Conservation (phyloP, 2,888 invertebrate species). For the Subacronicta megacephala region DNA sequence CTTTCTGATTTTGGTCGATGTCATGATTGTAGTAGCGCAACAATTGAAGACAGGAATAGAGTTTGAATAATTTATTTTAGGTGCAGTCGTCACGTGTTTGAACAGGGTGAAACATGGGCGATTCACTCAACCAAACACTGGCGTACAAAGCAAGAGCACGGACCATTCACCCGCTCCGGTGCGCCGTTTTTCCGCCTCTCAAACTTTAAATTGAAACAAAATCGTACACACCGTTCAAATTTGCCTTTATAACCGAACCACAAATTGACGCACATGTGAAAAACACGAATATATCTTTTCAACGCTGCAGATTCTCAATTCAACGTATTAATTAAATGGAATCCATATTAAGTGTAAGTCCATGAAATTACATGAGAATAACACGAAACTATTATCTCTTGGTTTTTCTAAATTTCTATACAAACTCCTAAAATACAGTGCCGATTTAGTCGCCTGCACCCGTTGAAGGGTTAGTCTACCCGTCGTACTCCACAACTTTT, state of each 20-base stretch:
- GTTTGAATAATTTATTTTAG: constrained; percentile 64
- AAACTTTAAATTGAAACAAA: constrained; percentile 83
- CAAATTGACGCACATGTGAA: constrained; percentile 30
- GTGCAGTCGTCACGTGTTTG: constrained; percentile 61
- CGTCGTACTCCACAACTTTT: no score
- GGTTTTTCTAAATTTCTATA: no score
- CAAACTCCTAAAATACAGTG: no score
- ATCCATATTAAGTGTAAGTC: no score
- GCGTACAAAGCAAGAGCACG: constrained; percentile 78
- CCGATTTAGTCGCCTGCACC: no score
- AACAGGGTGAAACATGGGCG: constrained; percentile 58
- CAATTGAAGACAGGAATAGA: constrained; percentile 57
- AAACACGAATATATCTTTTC: constrained; percentile 28
- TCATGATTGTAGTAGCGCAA: constrained; percentile 31
- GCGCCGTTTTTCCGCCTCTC: constrained; percentile 79
- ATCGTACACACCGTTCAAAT: constrained; percentile 69
- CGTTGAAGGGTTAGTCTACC: no score
- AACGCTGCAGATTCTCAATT: constrained; percentile 17
- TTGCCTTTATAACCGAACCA: constrained; percentile 54
- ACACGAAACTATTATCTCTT: no score
- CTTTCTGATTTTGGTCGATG: constrained; percentile 31
- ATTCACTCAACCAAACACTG: constrained; percentile 76
- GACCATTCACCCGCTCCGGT: constrained; percentile 75
- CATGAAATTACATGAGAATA: no score
- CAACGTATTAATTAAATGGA: constrained; percentile 12